phyloP scores from a whole-genome alignment of 2,888 invertebrate species.

The Agrilus cyanescens region DNA sequence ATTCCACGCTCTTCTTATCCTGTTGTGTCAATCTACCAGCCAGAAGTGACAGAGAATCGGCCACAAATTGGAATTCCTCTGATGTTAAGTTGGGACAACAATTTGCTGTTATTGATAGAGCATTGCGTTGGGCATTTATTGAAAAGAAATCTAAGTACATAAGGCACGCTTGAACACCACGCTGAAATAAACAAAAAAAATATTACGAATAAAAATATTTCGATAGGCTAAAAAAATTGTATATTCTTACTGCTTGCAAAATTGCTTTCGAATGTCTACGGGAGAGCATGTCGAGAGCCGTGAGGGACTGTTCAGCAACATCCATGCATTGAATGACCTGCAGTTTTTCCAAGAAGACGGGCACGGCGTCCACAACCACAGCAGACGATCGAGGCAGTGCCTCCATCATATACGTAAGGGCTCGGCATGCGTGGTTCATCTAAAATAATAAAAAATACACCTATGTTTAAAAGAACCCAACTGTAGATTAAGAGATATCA shows the following conservation, averaged over 20 bases:
- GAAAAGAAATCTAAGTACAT: constrained; percentile 98
- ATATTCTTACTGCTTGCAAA: constrained; percentile 66
- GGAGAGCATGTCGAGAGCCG: constrained; percentile 94
- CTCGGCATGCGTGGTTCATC: constrained; percentile 99
- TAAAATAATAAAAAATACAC: constrained; percentile 25
- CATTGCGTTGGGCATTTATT: constrained; percentile 93
- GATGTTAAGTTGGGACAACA: constrained; percentile 89
- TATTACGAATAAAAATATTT: constrained; percentile 2
- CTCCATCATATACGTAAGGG: constrained; percentile 98
- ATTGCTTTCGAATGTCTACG: constrained; percentile 94
- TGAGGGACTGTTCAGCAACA: constrained; percentile 96
- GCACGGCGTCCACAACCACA: constrained; percentile 93
- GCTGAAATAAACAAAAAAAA: constrained; percentile 40
- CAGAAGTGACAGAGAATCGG: constrained; percentile 75
- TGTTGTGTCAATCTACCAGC: constrained; percentile 71
- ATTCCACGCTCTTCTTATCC: constrained; percentile 97
- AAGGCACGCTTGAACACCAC: constrained; percentile 91
- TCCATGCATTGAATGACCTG: constrained; percentile 99
- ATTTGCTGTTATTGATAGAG: constrained; percentile 92
- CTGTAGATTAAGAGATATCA: too few species aligned
- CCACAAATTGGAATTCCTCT: constrained; percentile 89
- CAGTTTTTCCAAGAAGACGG: constrained; percentile 91
- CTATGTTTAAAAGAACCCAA: too few species aligned
- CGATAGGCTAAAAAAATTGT: neutral
- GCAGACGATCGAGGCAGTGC: constrained; percentile 92